Conservation (phyloP, 2,888 invertebrate genomes). For the Chrysodeixis includens region DNA sequence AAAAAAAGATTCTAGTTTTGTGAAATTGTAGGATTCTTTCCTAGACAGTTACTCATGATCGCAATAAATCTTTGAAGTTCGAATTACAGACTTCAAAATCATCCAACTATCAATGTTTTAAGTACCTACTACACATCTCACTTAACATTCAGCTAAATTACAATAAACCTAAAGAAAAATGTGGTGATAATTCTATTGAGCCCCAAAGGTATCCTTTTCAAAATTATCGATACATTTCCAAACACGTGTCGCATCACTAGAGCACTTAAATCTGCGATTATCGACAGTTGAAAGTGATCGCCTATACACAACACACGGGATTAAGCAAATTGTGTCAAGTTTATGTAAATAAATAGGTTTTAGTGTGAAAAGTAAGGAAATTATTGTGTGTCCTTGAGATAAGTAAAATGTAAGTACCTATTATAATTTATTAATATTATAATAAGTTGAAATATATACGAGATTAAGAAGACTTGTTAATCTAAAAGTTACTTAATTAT, state of each 20-base stretch:
- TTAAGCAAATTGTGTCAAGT: neutral
- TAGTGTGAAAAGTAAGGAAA: neutral
- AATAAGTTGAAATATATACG: too few relatives aligned
- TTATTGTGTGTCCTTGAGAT: neutral
- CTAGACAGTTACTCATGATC: too few relatives aligned
- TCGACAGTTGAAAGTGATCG: constrained; percentile 40
- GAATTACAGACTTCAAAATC: too few relatives aligned
- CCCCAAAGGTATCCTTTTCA: neutral
- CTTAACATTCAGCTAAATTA: neutral
- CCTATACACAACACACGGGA: constrained; percentile 12
- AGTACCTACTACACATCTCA: too few relatives aligned
- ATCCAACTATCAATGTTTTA: too few relatives aligned
- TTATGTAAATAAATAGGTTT: neutral
- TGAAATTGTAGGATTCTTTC: too few relatives aligned
- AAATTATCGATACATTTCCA: constrained; percentile 37
- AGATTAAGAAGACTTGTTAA: too few relatives aligned
- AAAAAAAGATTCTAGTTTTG: too few relatives aligned
- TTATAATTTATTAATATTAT: neutral
- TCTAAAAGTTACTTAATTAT: too few relatives aligned
- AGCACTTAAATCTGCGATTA: constrained; percentile 32
- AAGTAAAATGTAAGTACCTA: neutral
- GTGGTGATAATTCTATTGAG: too few relatives aligned
- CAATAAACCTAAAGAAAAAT: too few relatives aligned
- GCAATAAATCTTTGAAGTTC: too few relatives aligned
- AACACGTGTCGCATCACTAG: constrained; percentile 28